Conservation (phyloP, 2,888 invertebrate species). For the Mimachlamys varia region DNA sequence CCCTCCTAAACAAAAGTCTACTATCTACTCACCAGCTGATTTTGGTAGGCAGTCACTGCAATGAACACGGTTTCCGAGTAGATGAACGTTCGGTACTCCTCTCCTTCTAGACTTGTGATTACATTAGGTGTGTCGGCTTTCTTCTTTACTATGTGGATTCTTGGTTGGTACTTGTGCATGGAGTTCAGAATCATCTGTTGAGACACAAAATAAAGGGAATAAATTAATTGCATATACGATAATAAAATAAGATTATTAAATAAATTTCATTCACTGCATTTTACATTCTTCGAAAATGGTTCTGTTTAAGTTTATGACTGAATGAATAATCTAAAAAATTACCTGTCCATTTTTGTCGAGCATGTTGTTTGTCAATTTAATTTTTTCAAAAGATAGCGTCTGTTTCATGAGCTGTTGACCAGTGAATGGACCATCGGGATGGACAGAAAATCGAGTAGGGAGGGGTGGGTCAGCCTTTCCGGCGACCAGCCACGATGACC, state of each 20-base stretch:
- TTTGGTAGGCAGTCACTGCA: constrained; percentile 99
- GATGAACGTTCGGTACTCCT: constrained; percentile 97
- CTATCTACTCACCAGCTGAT: constrained; percentile 91
- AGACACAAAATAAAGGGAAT: constrained; percentile 36
- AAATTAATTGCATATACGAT: not conserved
- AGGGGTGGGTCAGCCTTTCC: constrained; percentile 97
- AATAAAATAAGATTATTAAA: not conserved
- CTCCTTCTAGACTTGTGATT: constrained; percentile 91
- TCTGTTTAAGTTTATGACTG: not conserved
- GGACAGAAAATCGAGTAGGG: constrained; percentile 94
- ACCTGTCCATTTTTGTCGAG: constrained; percentile 85
- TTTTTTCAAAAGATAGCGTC: constrained; percentile 98
- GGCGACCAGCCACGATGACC: constrained; percentile 98
- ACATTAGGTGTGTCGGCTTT: constrained; percentile 85
- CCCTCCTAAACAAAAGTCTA: not conserved
- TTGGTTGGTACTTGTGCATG: constrained; percentile 99
- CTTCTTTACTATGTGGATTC: constrained; percentile 96
- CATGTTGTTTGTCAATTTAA: constrained; percentile 98
- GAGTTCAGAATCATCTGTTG: constrained; percentile 97
- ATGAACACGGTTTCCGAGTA: constrained; percentile 99
- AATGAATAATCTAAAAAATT: constrained; percentile 51
- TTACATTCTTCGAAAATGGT: not conserved
- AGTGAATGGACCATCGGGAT: constrained; percentile 97
- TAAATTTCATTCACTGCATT: not conserved
- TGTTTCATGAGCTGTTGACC: constrained; percentile 97